Conservation (phyloP, 1,140 invertebrate genomes). For the Polypedilum pembai region DNA sequence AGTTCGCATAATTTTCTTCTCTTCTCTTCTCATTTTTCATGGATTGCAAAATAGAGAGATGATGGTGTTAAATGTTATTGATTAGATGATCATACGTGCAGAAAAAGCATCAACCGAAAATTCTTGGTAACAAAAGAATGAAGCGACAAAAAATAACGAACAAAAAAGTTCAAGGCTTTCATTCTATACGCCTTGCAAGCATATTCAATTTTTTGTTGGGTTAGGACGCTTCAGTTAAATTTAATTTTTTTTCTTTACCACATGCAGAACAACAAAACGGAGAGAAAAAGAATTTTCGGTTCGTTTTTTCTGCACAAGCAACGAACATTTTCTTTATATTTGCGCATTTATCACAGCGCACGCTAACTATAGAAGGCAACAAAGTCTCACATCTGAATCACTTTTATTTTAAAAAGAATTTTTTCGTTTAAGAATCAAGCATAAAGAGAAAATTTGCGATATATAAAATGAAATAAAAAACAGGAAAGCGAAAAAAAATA, state of each 20-base stretch:
- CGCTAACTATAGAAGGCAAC: background rate
- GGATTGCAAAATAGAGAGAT: too few relatives aligned
- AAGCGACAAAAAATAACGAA: background rate
- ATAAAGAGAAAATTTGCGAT: background rate
- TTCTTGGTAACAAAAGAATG: background rate
- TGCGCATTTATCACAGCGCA: background rate
- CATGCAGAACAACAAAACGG: background rate
- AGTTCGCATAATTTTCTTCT: conserved; percentile 11
- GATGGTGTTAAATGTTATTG: background rate
- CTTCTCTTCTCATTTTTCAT: too few relatives aligned
- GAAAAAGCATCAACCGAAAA: background rate
- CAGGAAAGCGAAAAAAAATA: conserved; percentile 9
- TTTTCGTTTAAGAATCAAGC: background rate
- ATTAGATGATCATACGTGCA: background rate
- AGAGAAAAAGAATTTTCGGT: conserved; percentile 3
- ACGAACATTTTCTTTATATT: background rate
- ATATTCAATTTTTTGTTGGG: conserved; percentile 20
- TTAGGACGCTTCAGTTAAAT: conserved; percentile 22
- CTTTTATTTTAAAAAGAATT: background rate
- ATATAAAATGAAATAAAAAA: background rate
- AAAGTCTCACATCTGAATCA: background rate
- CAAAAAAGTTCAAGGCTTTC: conserved; percentile 8
- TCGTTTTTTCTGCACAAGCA: background rate
- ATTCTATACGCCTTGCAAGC: conserved; percentile 3
- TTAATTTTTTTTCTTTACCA: conserved; percentile 11